phyloP scores from a whole-genome alignment of 1,140 invertebrate species.

The Cardiocondyla obscurior region DNA sequence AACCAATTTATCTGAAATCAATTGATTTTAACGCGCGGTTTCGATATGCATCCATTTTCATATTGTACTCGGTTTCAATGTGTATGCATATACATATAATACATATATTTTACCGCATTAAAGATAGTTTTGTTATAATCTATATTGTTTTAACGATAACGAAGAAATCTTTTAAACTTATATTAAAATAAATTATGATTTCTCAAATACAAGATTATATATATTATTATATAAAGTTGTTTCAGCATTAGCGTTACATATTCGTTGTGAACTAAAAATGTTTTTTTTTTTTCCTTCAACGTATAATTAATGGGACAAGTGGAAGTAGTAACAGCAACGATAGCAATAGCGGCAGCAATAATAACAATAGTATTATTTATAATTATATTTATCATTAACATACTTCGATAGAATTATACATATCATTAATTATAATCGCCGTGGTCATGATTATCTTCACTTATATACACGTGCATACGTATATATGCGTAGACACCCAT shows the following conservation, averaged over 20 bases:
- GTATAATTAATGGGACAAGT: too few relatives aligned
- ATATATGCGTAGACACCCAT: slow-evolving; percentile 64
- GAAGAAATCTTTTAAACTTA: background rate
- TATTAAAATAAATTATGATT: background rate
- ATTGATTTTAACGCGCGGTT: background rate
- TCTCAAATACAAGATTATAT: background rate
- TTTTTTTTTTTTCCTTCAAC: too few relatives aligned
- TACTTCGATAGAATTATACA: slow-evolving; percentile 71
- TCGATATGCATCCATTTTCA: slow-evolving; percentile 39
- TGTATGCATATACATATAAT: too few relatives aligned
- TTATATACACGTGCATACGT: slow-evolving; percentile 69
- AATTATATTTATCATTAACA: slow-evolving; percentile 71
- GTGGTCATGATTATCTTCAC: slow-evolving; percentile 70
- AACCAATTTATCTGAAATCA: slow-evolving; percentile 15
- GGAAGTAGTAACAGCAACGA: slow-evolving; percentile 61
- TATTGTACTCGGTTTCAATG: background rate
- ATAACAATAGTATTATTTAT: slow-evolving; percentile 66
- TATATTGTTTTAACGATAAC: background rate
- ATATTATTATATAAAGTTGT: background rate
- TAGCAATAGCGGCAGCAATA: slow-evolving; percentile 55
- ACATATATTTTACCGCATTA: background rate
- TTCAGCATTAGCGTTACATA: background rate
- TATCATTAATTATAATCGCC: slow-evolving; percentile 72
- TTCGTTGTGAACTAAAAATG: too few relatives aligned
- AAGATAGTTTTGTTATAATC: background rate